Base-by-base conservation (phyloP, 2,888 invertebrate species). In the Drosophila kanekoi region DNA sequence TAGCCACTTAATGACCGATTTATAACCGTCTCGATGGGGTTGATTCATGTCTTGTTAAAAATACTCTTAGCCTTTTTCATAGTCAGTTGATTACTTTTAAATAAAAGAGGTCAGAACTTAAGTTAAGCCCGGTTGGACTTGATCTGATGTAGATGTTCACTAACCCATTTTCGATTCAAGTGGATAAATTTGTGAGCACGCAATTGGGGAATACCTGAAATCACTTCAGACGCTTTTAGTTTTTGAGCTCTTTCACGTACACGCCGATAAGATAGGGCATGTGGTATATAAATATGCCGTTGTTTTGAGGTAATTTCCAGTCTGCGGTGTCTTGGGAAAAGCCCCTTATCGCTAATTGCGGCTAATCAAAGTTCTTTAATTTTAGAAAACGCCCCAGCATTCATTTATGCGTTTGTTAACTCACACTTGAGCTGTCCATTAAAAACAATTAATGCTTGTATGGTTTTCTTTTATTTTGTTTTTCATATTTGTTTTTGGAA, bases 161-260 rank as follows among this genome's bases (percentile, higher is more conserved):
- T 2, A 35, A 35, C 13, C 35, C 9, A 20, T 10, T 20, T n/a
- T 9, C 0, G 20, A 48, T 20, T 3, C 1, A 18, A 13, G n/a
- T 40, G 10, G 16, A 40, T 10, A 18, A 16, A 37, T 41, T 68
- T 48, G 41, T 43, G n/a, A 33, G 9, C 32, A 18, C 23, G 5
- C 20, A 18, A 51, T 47, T 59, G 57, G 69, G 57, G 43, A 69
- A 75, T 58, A 37, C 64, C 69, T 28, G 37, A 53, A 64, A 33
- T 40, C 41, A 59, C 53, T 69, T 53, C 11, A 64, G 16, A 37
- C 28, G 6, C 33, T 53, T 48, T 18, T 28, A n/a, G 37, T 8
- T 13, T 45, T 38, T 13, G n/a, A 14, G 37, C 13, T 14, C 14
- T 23, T 8, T 10, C 13, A 32, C 16, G 23, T 28, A 33, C n/a